Base-by-base conservation (phyloP, 1,140 invertebrate species). In the Gryon sp. region DNA sequence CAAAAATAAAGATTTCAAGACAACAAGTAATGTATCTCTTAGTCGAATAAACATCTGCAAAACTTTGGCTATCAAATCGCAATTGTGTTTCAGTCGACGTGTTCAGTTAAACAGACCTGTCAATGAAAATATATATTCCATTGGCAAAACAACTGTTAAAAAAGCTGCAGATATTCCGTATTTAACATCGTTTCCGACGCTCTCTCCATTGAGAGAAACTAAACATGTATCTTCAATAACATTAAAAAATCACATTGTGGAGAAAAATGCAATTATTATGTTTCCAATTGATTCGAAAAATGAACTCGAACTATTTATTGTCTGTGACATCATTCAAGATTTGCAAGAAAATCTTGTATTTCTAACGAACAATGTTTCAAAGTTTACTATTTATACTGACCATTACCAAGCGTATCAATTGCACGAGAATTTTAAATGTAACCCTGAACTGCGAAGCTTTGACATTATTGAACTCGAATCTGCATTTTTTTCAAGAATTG, bases 1-100 rank as follows among this genome's bases (percentile, higher is more conserved):
- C 9, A 65, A 65, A 48, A 65, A 65, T 18, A 19, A 36, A 1
- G 60, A 73, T 16, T 38, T 57, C 0, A 76, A 79, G 46, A 26
- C 48, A 19, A 32, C 55, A 18, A 15, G 66, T n/a, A 46, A 62
- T 14, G 26, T 52, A 28, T 30, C 72, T 18, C 24, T 65, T 0
- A 63, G 11, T 69, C 50, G 73, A 4, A 4, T 53, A 1, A 79
- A 79, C 15, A 57, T 76, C 24, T 66, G 22, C 26, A 52, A 66
- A 8, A 73, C 73, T 1, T 9, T 76, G 2, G 65, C 73, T 0
- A 55, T 73, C 1, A 79, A 65, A 68, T 24, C 28, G 24, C 77
- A 79, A 53, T 9, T 79, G 6, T 2, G 18, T 30, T 53, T 68
- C 14, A 66, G 55, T 45, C 19, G 62, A 40, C 30, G 41, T 5